Evolutionary conservation across 2,888 invertebrate genomes (phyloP).

Genomic region (Lasius fuliginosus): DNA sequence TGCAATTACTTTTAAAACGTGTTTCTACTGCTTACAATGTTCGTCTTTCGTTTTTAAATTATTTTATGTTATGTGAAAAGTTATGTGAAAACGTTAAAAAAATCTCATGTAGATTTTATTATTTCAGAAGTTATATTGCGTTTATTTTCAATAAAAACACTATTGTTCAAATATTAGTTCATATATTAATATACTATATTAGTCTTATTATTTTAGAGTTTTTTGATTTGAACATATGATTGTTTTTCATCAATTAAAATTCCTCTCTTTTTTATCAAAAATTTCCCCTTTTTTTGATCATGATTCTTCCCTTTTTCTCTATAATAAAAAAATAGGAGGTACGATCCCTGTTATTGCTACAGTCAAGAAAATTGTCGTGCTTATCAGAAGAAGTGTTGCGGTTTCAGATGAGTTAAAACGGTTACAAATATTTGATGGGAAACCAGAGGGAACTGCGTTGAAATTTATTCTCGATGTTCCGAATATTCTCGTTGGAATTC

Average conservation of each 20-base stretch:
- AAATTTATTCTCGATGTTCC: not conserved
- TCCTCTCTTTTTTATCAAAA: not conserved
- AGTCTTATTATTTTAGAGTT: not conserved
- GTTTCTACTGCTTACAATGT: no score
- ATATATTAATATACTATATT: not conserved
- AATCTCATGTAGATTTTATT: no score
- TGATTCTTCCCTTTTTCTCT: not conserved
- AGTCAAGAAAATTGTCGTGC: not conserved
- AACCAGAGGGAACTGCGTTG: not conserved
- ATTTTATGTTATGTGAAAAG: no score
- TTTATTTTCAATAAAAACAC: not conserved
- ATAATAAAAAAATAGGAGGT: constrained; percentile 2
- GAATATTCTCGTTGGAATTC: no score
- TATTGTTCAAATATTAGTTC: not conserved
- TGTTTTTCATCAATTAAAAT: not conserved
- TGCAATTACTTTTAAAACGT: not conserved
- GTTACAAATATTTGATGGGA: not conserved
- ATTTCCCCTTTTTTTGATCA: not conserved
- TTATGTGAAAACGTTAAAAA: no score
- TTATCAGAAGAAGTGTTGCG: not conserved
- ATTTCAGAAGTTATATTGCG: no score
- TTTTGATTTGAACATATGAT: not conserved
- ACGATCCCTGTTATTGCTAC: not conserved
- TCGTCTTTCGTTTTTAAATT: no score
- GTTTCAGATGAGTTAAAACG: not conserved